Evolutionary conservation across 2,797 vertebrate genomes (phyloP).

Genomic region (Ctenopoma kingsleyae): DNA sequence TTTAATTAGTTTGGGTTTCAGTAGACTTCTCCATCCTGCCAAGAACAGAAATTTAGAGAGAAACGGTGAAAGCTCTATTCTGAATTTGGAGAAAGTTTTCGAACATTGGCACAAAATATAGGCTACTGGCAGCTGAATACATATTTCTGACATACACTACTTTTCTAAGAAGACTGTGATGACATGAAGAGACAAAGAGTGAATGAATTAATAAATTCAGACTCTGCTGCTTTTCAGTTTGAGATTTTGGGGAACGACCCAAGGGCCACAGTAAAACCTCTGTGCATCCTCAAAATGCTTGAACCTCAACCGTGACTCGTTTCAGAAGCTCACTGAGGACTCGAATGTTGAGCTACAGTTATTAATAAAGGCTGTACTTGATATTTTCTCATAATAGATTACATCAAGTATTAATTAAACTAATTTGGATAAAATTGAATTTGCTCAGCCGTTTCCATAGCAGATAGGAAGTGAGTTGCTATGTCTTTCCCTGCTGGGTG

Average conservation of each 20-base stretch:
- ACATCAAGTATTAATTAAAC: constrained; percentile 54
- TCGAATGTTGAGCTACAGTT: constrained; percentile 9
- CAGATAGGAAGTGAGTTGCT: constrained; percentile 8
- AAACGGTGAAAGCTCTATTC: constrained; percentile 33
- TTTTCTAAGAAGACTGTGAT: constrained; percentile 31
- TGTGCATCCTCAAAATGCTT: constrained; percentile 30
- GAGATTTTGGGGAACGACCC: neutral
- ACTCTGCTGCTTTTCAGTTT: constrained; percentile 23
- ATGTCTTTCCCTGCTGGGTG: constrained; percentile 1
- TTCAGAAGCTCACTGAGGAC: constrained; percentile 13
- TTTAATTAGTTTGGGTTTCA: constrained; percentile 54
- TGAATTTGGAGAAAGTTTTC: constrained; percentile 29
- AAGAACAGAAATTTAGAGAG: constrained; percentile 20
- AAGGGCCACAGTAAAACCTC: constrained; percentile 15
- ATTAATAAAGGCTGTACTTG: constrained; percentile 18
- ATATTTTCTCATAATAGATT: constrained; percentile 51
- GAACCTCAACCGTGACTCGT: constrained; percentile 8
- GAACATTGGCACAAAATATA: constrained; percentile 31
- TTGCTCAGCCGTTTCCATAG: constrained; percentile 38
- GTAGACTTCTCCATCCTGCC: constrained; percentile 22
- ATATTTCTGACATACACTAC: constrained; percentile 37
- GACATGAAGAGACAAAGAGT: constrained; percentile 33
- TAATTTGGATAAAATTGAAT: constrained; percentile 46
- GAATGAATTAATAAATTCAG: constrained; percentile 36
- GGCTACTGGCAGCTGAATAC: constrained; percentile 41